phyloP scores from a whole-genome alignment of 92 coral and sea anemone species.

The Porites evermanni region DNA sequence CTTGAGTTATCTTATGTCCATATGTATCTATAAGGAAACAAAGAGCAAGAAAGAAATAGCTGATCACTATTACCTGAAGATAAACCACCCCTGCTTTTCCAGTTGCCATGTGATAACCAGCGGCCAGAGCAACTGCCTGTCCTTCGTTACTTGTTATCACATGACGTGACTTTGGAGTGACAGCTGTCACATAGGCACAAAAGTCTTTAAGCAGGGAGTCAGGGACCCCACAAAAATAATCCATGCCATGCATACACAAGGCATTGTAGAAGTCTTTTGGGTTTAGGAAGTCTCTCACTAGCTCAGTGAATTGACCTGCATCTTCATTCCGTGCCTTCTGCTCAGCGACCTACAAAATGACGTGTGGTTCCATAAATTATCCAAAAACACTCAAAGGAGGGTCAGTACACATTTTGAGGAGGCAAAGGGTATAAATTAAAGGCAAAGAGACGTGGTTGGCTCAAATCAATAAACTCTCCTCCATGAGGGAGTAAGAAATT shows the following conservation, averaged over 20 bases:
- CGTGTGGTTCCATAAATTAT: too few relatives aligned
- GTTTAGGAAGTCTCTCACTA: constrained; percentile 95
- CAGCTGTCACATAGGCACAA: constrained; percentile 95
- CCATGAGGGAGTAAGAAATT: too few relatives aligned
- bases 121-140: constrained; percentile 89
- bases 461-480: too few relatives aligned
- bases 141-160: constrained; percentile 96
- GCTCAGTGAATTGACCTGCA: constrained; percentile 94
- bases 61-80: constrained; percentile 72
- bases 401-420: too few relatives aligned
- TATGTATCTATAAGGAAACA: too few relatives aligned
- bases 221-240: constrained; percentile 99
- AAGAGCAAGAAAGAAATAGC: too few relatives aligned
- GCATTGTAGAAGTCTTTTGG: constrained; percentile 96
- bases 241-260: constrained; percentile 88
- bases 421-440: too few relatives aligned
- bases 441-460: too few relatives aligned
- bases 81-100: constrained; percentile 95
- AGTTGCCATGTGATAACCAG: constrained; percentile 98
- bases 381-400: too few relatives aligned
- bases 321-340: constrained; percentile 93
- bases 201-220: constrained; percentile 97
- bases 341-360: constrained; percentile 76
- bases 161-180: constrained; percentile 80
- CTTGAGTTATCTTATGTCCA: too few relatives aligned